Evolutionary conservation across 2,888 invertebrate genomes (phyloP).

Genomic region (Lomographa bimaculata): DNA sequence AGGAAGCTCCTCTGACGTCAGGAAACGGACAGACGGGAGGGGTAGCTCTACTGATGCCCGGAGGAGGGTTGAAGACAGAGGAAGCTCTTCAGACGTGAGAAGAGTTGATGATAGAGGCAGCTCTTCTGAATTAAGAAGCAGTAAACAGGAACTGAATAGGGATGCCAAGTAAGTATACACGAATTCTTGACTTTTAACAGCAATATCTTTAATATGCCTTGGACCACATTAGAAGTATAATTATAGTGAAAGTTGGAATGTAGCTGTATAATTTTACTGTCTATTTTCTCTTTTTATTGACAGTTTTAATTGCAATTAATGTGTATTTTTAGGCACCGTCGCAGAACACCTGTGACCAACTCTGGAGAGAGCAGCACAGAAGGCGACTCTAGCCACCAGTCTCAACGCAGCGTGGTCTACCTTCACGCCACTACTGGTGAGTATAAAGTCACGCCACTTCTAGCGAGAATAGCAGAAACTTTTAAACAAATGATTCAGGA

Average conservation of each 20-base stretch:
- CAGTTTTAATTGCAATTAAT: too few species aligned
- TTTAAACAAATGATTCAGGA: too few species aligned
- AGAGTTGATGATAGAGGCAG: conserved; percentile 36
- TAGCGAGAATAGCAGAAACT: too few species aligned
- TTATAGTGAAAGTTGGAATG: too few species aligned
- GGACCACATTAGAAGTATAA: too few species aligned
- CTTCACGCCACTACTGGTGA: conserved; percentile 92
- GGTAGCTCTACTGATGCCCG: conserved; percentile 18
- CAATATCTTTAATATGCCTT: too few species aligned
- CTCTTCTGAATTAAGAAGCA: conserved; percentile 62
- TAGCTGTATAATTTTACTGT: too few species aligned
- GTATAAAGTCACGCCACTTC: too few species aligned
- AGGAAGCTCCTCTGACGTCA: conserved; percentile 35
- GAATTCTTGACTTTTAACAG: too few species aligned
- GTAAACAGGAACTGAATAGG: conserved; percentile 66
- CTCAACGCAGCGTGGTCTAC: conserved; percentile 92
- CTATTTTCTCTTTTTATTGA: too few species aligned
- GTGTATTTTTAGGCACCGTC: conserved; percentile 51
- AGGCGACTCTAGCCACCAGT: conserved; percentile 90
- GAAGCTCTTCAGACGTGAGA: conserved; percentile 39
- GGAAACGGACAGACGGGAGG: conserved; percentile 19
- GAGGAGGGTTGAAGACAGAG: conserved; percentile 26
- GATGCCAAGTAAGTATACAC: conserved; percentile 66
- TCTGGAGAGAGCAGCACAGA: conserved; percentile 88
- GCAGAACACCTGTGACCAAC: conserved; percentile 72